These are phyloP conservation scores for Arrhopalites spinosus DNA, from an alignment of 2,888 invertebrate genomes.

Conservation along the genomic window DNA sequence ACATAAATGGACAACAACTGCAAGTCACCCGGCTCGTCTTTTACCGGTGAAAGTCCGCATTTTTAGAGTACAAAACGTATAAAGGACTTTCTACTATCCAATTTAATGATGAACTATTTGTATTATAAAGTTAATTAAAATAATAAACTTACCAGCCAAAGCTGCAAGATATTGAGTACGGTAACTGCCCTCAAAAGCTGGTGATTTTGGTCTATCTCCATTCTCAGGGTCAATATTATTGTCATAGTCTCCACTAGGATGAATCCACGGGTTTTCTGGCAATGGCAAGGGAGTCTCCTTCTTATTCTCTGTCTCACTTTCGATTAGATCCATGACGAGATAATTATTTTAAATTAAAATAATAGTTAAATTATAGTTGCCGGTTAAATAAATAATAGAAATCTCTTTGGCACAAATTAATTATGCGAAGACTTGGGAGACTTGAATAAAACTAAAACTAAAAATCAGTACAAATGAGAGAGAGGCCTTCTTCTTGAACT, in stretches of 20 bases:
- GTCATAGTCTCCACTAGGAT: background rate
- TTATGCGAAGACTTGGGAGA: no score
- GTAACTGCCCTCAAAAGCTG: slow-evolving; percentile 7
- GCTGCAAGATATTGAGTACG: slow-evolving; percentile 29
- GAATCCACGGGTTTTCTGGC: slow-evolving; percentile 17
- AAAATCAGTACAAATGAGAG: background rate
- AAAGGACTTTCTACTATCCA: background rate
- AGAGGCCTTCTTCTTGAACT: no score
- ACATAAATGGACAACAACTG: no score
- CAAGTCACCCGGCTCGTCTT: no score
- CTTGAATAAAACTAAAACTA: no score
- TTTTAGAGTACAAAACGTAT: background rate
- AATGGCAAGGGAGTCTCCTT: slow-evolving; percentile 8
- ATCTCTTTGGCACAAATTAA: no score
- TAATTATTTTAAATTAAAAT: background rate
- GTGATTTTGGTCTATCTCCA: background rate
- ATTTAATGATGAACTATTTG: no score
- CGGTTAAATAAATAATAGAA: no score
- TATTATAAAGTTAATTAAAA: background rate
- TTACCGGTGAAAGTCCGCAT: background rate
- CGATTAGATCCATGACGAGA: slow-evolving; percentile 8
- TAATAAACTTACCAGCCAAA: slow-evolving; percentile 16
- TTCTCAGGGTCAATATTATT: background rate
- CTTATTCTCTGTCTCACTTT: background rate
- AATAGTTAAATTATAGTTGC: no score